A percentile compares a stretch with the other conserved stretches of the same genome.
Conservation (phyloP, 2,797 vertebrate genomes). For the Brachyalestes nurse region DNA sequence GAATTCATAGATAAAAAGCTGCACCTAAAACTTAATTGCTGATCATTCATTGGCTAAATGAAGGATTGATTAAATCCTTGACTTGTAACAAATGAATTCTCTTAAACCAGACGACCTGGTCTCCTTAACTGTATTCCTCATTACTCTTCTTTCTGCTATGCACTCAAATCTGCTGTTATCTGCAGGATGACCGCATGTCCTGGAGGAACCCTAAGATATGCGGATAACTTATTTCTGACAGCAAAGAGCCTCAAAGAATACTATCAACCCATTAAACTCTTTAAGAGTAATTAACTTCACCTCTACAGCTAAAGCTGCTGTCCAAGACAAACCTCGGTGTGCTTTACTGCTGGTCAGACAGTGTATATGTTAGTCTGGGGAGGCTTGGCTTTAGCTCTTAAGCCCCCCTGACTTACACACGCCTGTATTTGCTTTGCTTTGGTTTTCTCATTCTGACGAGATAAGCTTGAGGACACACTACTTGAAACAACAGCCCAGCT, state of each 20-base stretch:
- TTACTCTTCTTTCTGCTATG: neutral
- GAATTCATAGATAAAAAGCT: neutral
- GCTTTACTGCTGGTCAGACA: neutral
- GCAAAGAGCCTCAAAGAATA: neutral
- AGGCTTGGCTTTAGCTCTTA: neutral
- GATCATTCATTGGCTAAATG: neutral
- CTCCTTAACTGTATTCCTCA: neutral
- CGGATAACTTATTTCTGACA: neutral
- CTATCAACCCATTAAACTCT: neutral
- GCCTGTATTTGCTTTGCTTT: conserved; percentile 46
- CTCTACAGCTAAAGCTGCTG: neutral
- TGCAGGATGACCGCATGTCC: neutral
- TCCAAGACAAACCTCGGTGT: neutral
- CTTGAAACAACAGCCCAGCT: conserved; percentile 38
- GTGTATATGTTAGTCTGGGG: neutral
- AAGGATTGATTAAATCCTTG: neutral
- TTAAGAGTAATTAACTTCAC: neutral
- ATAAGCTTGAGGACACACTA: conserved; percentile 49
- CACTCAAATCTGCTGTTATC: neutral
- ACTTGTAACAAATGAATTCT: neutral
- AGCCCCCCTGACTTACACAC: neutral
- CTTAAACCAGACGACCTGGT: neutral
- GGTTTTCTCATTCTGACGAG: conserved; percentile 19
- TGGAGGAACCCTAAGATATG: conserved; percentile 4
- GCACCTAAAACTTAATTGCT: neutral